Base-by-base conservation (phyloP, 1,140 invertebrate species). In the Teleopsis dalmanni region DNA sequence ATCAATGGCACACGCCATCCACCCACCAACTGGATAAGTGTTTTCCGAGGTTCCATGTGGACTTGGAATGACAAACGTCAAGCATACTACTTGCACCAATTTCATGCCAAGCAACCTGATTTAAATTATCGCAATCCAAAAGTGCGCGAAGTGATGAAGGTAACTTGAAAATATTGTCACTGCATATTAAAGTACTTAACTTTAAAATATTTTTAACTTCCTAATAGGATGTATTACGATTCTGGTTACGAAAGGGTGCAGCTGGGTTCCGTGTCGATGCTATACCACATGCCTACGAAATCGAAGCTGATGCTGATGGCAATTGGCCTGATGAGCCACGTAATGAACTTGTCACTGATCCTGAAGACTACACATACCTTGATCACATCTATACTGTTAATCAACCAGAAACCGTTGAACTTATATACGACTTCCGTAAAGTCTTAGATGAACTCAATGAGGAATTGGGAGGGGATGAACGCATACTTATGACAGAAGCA, bases 31-130 rank as follows among this genome's bases (percentile, higher is more conserved):
- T 87, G 84, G 84, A 70, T 68, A 26, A 81, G 76, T 49, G 75
- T 77, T 1, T 83, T 84, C 65, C 76, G 80, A 19, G 81, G 79
- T 23, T 76, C 80, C 43, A 83, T 82, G 13, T 91, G 87, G 88
- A 75, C 76, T 49, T 88, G 77, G 65, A 77, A 80, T 58, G 73
- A 80, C 36, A 58, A 75, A 50, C 75, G 87, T 36, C 72, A 79
- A 37, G 79, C 86, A 60, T 91, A 78, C 59, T 91, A 89, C 60
- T 72, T 84, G 8, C 85, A 88, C 62, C 81, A 85, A 57, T 88
- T 87, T 61, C 72, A 76, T 1, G 68, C 69, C 47, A 76, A 80
- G 31, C 84, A 88, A 62, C 86, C 87, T 1, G 87, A 90, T 60
- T 73, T 90, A 3, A 89, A 90, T 70, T 85, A 82, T 57, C 71